Evolutionary conservation across 2,888 invertebrate genomes (phyloP).

Genomic region (Campoplex nolae): DNA sequence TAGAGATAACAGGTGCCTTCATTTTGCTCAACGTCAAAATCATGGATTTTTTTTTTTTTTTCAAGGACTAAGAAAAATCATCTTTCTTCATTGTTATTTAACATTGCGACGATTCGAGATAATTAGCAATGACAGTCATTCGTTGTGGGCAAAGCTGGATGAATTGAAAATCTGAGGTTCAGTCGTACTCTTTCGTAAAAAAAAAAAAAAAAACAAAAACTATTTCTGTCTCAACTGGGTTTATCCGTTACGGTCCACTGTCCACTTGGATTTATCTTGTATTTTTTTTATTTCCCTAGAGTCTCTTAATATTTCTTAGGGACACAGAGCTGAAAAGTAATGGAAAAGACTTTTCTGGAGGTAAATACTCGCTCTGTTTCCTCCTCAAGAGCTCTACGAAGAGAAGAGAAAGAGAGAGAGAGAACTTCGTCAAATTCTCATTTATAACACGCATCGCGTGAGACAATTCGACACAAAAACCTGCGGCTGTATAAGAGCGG

Average conservation of each 20-base stretch:
- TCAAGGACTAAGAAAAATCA: too few species aligned
- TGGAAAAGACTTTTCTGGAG: background rate
- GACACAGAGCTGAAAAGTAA: background rate
- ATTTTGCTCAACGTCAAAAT: background rate
- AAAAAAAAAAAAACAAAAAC: too few species aligned
- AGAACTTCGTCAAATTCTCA: slow-evolving; percentile 22
- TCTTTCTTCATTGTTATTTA: background rate
- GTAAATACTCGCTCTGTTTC: background rate
- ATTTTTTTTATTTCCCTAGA: background rate
- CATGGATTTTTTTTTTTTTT: too few species aligned
- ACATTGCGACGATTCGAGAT: background rate
- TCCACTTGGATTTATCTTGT: background rate
- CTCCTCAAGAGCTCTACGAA: background rate
- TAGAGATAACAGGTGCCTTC: slow-evolving; percentile 1
- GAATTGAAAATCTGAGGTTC: too few species aligned
- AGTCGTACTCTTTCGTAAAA: too few species aligned
- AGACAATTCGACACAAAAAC: slow-evolving; percentile 26
- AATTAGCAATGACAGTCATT: too few species aligned
- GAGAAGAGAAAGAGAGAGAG: background rate
- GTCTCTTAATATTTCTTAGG: background rate
- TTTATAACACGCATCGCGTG: slow-evolving; percentile 41
- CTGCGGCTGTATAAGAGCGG: background rate
- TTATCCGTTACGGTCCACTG: background rate
- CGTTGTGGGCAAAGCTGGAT: too few species aligned
- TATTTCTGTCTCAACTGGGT: too few species aligned